Conservation (phyloP, 2,888 invertebrate genomes). For the Ormyrus thymus region DNA sequence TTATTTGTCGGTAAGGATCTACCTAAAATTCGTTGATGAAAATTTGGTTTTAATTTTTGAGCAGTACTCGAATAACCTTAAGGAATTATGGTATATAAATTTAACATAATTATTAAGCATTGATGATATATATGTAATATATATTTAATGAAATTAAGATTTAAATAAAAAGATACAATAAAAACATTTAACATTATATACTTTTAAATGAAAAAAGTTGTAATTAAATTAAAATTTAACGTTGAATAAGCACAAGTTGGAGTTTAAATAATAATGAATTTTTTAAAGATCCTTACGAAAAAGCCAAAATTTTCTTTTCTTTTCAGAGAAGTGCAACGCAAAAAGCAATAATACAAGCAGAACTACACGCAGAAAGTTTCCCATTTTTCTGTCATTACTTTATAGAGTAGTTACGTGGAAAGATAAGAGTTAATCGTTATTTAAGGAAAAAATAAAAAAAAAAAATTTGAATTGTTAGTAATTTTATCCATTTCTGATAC, state of each 20-base stretch:
- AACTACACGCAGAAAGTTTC: constrained; percentile 26
- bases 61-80: too few species aligned
- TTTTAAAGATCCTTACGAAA: background rate
- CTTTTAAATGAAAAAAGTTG: background rate
- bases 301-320: background rate
- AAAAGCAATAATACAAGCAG: constrained; percentile 40
- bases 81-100: too few species aligned
- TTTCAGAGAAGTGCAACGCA: constrained; percentile 17
- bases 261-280: too few species aligned
- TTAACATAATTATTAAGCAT: too few species aligned
- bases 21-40: constrained; percentile 5
- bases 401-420: background rate
- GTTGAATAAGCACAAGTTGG: too few species aligned
- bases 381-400: too few species aligned
- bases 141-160: too few species aligned
- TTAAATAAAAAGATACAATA: too few species aligned
- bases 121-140: too few species aligned
- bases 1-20: constrained; percentile 12
- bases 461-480: background rate
- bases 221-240: background rate
- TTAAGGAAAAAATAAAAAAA: background rate
- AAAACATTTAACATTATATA: too few species aligned
- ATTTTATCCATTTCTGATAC: background rate
- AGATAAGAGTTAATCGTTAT: background rate
- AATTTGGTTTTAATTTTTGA: too few species aligned